Conservation (phyloP, 2,113 vertebrate genomes). For the Probosciger aterrimus region DNA sequence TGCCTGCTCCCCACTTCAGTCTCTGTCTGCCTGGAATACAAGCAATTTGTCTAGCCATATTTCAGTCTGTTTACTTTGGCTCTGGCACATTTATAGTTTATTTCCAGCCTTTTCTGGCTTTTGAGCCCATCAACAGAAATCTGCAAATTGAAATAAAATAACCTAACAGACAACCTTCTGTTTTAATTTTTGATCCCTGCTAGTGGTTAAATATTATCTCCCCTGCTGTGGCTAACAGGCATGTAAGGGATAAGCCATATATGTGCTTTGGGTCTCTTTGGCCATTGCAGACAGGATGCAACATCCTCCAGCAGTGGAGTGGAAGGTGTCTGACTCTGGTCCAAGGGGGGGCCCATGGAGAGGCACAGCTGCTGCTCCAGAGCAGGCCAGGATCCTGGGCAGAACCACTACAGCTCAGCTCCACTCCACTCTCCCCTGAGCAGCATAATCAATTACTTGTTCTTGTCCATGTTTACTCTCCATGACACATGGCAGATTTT, state of each 20-base stretch:
- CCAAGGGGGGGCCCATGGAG: fast-evolving
- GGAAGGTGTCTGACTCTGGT: neutral
- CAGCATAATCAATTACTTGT: neutral
- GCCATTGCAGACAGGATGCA: neutral
- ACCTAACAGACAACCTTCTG: neutral
- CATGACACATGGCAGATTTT: neutral
- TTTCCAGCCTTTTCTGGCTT: neutral
- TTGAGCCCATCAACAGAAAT: neutral
- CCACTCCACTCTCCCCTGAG: neutral
- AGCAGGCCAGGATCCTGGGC: neutral
- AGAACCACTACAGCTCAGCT: neutral
- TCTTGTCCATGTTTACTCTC: neutral
- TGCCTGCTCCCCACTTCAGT: neutral
- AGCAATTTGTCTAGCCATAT: no score
- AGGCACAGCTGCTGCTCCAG: neutral
- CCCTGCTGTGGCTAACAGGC: neutral
- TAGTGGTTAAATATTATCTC: neutral
- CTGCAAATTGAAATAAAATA: neutral
- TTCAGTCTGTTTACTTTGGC: neutral
- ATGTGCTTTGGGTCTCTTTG: no score
- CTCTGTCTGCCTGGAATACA: neutral
- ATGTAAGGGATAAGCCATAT: fast-evolving
- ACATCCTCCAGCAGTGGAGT: neutral
- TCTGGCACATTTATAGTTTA: neutral
- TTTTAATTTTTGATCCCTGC: neutral